Evolutionary conservation across 53 echinoderm and acorn worm genomes (phyloP), one percentile per base, ranked within the genome.

Genomic region (Holothuria scabra): DNA sequence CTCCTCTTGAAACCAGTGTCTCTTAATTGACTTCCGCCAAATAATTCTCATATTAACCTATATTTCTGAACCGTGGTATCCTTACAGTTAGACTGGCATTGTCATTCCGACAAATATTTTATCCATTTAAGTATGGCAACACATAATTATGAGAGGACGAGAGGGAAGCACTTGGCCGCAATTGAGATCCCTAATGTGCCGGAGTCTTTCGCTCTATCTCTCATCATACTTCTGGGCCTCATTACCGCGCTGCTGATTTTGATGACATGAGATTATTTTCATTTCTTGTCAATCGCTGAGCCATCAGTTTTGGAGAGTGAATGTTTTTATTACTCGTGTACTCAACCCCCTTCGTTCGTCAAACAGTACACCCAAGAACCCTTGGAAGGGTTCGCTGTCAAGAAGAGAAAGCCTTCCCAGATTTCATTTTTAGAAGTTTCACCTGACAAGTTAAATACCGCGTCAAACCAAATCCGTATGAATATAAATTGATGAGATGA

Each of bases 391-490:
- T 56, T 57, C 33, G 30, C 56, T 56, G 32, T 55, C 56, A 55
- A 33, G 78, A 56, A 58, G 21, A 32, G 56, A 56, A 33, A 56
- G 52, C 78, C 78, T 78, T 58, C 78, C 29, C 78, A 78, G 57
- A 30, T 56, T 46, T 72, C 48, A 25, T 21, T 16, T 72, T 46
- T 72, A 72, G 72, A 46, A 72, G 72, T 72, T 72, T 72, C 78
- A 58, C 31, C 58, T 78, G 78, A 78, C 78, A 78, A 78, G 78
- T 78, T 78, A 78, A 78, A 78, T 78, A 78, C 78, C 78, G 78
- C 78, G 78, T 78, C 78, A 78, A 56, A 78, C 56, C 78, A 78
- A 78, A 78, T 57, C 78, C 78, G 58, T 57, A 78, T 78, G 78
- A 78, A 52, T 28, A 78, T 78, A 78, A 78, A 78, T 78, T 78